phyloP scores from a whole-genome alignment of 2,797 vertebrate species.

The Xenops minutus region DNA sequence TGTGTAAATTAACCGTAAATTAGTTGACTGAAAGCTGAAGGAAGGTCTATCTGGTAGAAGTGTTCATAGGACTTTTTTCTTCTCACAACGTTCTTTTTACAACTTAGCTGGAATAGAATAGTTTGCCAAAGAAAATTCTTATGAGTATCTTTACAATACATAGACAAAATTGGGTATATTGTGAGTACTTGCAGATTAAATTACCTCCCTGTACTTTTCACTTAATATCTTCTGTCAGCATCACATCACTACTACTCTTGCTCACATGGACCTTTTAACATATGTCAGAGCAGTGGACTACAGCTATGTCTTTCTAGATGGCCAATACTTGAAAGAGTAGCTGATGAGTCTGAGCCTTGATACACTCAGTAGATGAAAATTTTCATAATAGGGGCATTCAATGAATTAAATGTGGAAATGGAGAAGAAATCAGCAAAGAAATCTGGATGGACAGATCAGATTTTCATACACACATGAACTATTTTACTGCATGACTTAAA shows the following conservation, averaged over 20 bases:
- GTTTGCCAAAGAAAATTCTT: not conserved
- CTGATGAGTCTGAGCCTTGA: not conserved
- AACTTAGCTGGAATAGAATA: not conserved
- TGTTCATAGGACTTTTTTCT: not conserved
- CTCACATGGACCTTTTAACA: not conserved
- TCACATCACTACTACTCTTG: not conserved
- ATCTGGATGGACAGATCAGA: not conserved
- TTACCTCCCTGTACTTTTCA: not conserved
- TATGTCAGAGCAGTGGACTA: not conserved
- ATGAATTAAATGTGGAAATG: not conserved
- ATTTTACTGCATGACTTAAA: not conserved
- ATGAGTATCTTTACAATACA: not conserved
- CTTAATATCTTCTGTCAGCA: not conserved
- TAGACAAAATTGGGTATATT: not conserved
- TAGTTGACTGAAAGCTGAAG: not conserved
- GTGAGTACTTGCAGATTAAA: not conserved
- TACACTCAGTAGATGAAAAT: not conserved
- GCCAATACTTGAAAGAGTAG: not conserved
- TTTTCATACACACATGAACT: not conserved
- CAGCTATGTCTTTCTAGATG: not conserved
- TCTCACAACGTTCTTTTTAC: not conserved
- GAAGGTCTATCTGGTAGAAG: not conserved
- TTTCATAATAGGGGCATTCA: not conserved
- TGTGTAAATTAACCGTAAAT: not conserved
- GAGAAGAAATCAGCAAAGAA: not conserved